Base-by-base conservation (phyloP, 1,140 invertebrate species). In the Platorchestia sp. region DNA sequence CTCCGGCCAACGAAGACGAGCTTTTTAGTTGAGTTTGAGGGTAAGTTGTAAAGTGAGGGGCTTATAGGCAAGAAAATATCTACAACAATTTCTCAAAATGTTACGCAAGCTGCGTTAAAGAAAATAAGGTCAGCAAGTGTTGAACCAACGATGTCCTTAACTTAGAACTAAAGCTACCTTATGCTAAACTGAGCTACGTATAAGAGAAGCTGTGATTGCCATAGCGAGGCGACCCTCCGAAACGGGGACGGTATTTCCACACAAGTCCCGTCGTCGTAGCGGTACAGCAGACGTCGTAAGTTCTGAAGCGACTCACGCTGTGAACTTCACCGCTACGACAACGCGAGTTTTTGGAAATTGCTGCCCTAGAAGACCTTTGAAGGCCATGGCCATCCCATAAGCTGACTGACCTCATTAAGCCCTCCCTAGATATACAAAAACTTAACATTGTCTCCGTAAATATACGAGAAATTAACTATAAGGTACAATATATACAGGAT, bases 401-500 rank as follows among this genome's bases (percentile, higher is more conserved):
- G 43, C 40, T 93, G 44, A 93, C 91, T 93, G 45, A 93, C 91
- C 91, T 45, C 40, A 43, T 6, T 45, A 93, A 93, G 91, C 47
- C 91, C 91, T 93, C 43, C 91, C 91, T 93, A 93, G 91, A 93
- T 93, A 93, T 93, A 93, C 91, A 93, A 93, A 93, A 93, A 93
- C 91, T 93, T 93, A 93, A 93, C 91, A 93, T 93, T 93, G 91
- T 93, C 45, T 93, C 45, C 91, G 27, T 93, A 45, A 93, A 22
- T 40, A 93, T 45, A 93, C 43, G 91, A 89, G 87, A 44, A 93
- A 93, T 40, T 93, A 93, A 93, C 45, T 93, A 93, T 40, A 93
- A 40, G 91, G 43, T 45, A 47, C 91, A 93, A 93, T 93, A 93
- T 93, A 93, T 93, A 93, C 91, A 93, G 40, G 91, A 93, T 45